Conservation (phyloP, 2,113 vertebrate species). For the Promerops cafer region DNA sequence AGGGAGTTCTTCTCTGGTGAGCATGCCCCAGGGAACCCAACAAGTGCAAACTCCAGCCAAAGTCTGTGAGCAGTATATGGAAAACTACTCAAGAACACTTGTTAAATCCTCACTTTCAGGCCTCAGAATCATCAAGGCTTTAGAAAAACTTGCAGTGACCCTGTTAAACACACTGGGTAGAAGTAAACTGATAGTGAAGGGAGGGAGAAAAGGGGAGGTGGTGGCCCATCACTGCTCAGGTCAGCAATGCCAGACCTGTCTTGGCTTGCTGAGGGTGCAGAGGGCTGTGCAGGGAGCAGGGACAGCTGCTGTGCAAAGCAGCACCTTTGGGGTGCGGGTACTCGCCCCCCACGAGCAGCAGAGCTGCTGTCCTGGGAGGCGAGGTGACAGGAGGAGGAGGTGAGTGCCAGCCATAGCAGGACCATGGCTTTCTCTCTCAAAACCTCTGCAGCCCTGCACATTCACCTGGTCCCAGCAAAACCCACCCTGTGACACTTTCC, state of each 20-base stretch:
- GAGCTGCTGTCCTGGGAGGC: neutral
- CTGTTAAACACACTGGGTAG: neutral
- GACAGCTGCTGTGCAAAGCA: neutral
- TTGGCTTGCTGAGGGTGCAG: neutral
- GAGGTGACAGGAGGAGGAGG: neutral
- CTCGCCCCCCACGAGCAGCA: fast-evolving
- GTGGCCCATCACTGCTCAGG: fast-evolving
- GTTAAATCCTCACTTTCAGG: neutral
- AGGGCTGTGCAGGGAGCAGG: neutral
- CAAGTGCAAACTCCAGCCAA: neutral
- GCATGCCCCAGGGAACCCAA: fast-evolving
- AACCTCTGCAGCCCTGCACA: neutral
- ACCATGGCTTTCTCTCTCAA: neutral
- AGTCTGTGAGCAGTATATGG: neutral
- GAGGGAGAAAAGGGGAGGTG: neutral
- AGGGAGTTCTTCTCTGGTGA: neutral
- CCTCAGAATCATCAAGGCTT: neutral
- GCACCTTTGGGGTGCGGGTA: neutral
- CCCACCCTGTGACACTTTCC: neutral
- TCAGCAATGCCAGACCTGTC: neutral
- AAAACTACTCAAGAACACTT: neutral
- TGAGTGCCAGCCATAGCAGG: neutral
- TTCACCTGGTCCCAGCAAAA: neutral
- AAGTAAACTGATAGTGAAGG: neutral
- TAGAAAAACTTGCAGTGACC: neutral